Evolutionary conservation across 2,888 invertebrate species (phyloP).

Genomic region (Parnassius apollo): DNA sequence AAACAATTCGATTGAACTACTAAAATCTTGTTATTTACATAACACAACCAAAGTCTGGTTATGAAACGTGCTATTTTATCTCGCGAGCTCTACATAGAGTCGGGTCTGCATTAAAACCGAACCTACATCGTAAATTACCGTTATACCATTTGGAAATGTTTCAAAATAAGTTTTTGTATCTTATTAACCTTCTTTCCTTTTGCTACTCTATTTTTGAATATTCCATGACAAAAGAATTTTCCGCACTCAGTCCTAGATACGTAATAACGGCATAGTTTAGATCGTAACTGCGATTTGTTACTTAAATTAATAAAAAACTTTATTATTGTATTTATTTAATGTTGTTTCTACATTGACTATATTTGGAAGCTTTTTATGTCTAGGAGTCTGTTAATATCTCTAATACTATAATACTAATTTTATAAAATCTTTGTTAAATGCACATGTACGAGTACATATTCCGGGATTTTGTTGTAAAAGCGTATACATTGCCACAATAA

Average conservation of each 20-base stretch:
- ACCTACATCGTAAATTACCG: neutral
- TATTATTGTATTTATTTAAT: no score
- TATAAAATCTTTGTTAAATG: no score
- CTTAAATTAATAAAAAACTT: no score
- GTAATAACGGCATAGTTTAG: no score
- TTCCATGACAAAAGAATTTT: neutral
- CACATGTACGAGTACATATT: no score
- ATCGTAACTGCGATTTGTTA: no score
- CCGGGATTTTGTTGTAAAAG: no score
- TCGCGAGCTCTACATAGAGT: neutral
- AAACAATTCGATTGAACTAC: neutral
- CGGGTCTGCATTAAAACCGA: neutral
- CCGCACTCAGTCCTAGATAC: neutral
- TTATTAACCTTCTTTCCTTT: slow-evolving; percentile 11
- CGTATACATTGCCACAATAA: no score
- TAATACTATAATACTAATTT: no score
- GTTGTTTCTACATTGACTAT: no score
- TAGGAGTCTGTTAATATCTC: no score
- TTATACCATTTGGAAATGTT: slow-evolving; percentile 4
- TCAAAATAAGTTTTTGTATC: slow-evolving; percentile 20
- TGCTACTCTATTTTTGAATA: slow-evolving; percentile 2
- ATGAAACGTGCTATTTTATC: neutral
- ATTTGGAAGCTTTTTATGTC: no score
- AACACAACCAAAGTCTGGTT: neutral
- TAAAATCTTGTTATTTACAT: neutral